phyloP scores from a whole-genome alignment of 2,797 vertebrate genomes.

The Tangara arthus region DNA sequence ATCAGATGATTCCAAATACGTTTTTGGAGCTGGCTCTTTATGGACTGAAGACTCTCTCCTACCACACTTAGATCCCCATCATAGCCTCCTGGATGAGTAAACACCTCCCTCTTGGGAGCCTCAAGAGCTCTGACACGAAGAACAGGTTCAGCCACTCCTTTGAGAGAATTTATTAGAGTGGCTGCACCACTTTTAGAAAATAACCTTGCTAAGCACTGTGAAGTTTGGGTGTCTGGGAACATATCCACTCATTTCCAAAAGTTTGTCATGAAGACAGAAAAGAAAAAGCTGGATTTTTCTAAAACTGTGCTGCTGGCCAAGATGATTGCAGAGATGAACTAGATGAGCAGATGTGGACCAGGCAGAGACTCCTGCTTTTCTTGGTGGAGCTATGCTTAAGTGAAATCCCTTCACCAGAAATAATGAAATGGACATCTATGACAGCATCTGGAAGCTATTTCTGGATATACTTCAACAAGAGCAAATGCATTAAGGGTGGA shows the following conservation, averaged over 20 bases:
- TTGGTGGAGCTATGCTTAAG: slow-evolving; percentile 22
- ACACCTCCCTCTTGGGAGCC: background rate
- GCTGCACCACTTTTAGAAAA: background rate
- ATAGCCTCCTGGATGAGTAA: background rate
- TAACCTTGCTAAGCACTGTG: background rate
- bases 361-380: background rate
- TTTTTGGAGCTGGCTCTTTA: background rate
- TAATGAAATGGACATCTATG: slow-evolving; percentile 43
- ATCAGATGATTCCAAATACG: background rate
- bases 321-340: background rate
- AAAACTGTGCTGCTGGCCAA: background rate
- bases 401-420: slow-evolving; percentile 36
- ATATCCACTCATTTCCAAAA: background rate
- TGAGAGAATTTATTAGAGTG: background rate
- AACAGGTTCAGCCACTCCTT: background rate
- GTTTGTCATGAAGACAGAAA: background rate
- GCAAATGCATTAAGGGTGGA: slow-evolving; percentile 6
- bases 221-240: background rate
- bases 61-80: background rate
- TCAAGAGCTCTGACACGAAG: background rate
- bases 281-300: background rate
- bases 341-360: slow-evolving; percentile 20
- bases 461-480: slow-evolving; percentile 39
- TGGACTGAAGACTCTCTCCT: background rate
- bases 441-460: slow-evolving; percentile 61